A percentile compares a stretch with the other conserved stretches of the same genome.
Evolutionary conservation across 1,140 invertebrate species (phyloP).

Genomic region (Cydia fagiglandana): DNA sequence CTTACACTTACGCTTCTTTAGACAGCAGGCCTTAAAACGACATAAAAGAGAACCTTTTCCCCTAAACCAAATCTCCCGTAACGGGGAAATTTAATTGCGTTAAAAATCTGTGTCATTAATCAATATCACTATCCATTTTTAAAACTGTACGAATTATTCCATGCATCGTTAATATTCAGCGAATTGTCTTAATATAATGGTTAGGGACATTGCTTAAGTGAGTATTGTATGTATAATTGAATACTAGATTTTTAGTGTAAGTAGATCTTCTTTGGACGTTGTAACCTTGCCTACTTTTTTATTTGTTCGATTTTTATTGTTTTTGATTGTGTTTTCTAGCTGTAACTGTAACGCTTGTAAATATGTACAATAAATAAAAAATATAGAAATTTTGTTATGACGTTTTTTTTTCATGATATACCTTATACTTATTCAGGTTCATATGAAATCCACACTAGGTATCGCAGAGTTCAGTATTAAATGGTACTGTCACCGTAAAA

Average conservation of each 20-base stretch:
- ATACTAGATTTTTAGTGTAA: background rate
- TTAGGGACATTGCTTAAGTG: background rate
- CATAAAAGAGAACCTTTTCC: no score
- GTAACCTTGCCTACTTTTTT: background rate
- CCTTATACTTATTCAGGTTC: background rate
- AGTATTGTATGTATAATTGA: slow-evolving; percentile 35
- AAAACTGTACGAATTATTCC: no score
- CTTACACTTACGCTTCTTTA: no score
- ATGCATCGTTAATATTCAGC: no score
- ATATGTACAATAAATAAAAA: slow-evolving; percentile 69
- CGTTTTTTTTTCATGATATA: slow-evolving; percentile 14
- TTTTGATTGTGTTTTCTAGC: slow-evolving; percentile 38
- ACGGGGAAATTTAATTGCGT: no score
- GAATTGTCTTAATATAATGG: no score
- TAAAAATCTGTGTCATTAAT: no score
- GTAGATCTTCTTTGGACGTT: background rate
- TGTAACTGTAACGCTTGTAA: slow-evolving; percentile 57
- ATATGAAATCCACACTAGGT: background rate
- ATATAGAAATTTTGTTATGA: background rate
- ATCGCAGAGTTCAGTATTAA: background rate
- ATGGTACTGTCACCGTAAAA: no score
- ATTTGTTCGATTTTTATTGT: slow-evolving; percentile 35
- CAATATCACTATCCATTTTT: no score
- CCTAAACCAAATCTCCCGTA: no score
- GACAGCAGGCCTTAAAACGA: no score